These are phyloP conservation scores for Gymnothorax javanicus DNA, from an alignment of 2,797 vertebrate genomes.

Conservation along the genomic window DNA sequence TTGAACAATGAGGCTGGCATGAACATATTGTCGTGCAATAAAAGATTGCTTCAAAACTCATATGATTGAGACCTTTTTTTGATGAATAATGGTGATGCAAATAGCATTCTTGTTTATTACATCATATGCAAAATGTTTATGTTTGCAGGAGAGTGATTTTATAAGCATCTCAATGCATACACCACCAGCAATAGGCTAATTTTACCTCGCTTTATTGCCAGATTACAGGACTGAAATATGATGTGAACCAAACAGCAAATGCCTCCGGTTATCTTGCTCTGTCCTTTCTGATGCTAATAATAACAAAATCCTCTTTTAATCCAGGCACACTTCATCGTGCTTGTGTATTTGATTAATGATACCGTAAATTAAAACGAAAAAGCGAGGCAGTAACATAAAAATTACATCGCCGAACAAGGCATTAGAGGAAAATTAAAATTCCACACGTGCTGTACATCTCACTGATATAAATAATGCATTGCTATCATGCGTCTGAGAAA, in stretches of 20 bases:
- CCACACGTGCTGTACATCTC: constrained; percentile 34
- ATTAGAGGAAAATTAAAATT: constrained; percentile 45
- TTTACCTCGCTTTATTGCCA: not conserved
- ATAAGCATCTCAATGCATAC: not conserved
- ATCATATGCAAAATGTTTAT: not conserved
- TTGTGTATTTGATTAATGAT: not conserved
- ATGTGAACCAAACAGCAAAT: not conserved
- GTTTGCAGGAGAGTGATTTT: not conserved
- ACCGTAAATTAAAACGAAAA: not conserved
- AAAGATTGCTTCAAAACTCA: not conserved
- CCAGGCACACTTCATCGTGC: not conserved
- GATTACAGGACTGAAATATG: not conserved
- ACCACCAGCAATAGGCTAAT: not conserved
- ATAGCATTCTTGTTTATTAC: not conserved
- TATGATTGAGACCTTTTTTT: not conserved
- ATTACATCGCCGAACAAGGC: constrained; percentile 28
- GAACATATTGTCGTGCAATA: not conserved
- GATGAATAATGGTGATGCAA: not conserved
- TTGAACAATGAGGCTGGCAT: not conserved
- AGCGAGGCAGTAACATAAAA: constrained; percentile 22
- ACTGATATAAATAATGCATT: constrained; percentile 50
- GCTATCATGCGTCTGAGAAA: constrained; percentile 48
- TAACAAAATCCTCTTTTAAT: not conserved
- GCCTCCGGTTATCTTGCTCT: not conserved
- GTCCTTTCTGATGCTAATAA: not conserved